Conservation (phyloP, 2,113 vertebrate genomes). For the Tychaedon coryphoeus region DNA sequence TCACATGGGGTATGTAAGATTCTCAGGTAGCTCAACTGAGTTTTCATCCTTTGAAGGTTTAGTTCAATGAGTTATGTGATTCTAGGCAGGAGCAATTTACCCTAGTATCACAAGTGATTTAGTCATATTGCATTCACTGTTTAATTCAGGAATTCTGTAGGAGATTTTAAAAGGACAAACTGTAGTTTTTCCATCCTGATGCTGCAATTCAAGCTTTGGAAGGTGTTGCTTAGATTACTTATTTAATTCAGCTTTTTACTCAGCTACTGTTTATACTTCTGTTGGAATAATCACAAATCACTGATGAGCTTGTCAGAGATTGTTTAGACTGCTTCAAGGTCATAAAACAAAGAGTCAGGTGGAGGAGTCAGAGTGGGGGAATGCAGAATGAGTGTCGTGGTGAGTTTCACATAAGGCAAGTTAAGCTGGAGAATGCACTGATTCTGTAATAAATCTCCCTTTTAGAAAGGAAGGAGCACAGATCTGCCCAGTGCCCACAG, state of each 20-base stretch:
- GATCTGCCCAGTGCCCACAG: neutral
- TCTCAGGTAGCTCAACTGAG: neutral
- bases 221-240: neutral
- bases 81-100: neutral
- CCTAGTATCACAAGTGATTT: neutral
- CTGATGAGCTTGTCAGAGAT: conserved; percentile 37
- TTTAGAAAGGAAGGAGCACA: neutral
- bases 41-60: neutral
- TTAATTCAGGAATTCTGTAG: neutral
- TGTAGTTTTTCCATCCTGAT: neutral
- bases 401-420: neutral
- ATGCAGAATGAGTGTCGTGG: neutral
- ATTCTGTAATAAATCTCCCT: neutral
- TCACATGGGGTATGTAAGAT: neutral
- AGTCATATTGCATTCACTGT: neutral
- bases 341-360: neutral
- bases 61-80: neutral
- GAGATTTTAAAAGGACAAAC: neutral
- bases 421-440: neutral
- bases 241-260: neutral
- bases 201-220: neutral
- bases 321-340: conserved; percentile 29
- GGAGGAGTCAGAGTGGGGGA: neutral
- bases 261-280: neutral
- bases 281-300: neutral